Percentiles rank a stretch among this genome's conserved stretches.
Evolutionary conservation across 2,113 vertebrate species (phyloP).

Genomic region (Pleuronectes platessa): DNA sequence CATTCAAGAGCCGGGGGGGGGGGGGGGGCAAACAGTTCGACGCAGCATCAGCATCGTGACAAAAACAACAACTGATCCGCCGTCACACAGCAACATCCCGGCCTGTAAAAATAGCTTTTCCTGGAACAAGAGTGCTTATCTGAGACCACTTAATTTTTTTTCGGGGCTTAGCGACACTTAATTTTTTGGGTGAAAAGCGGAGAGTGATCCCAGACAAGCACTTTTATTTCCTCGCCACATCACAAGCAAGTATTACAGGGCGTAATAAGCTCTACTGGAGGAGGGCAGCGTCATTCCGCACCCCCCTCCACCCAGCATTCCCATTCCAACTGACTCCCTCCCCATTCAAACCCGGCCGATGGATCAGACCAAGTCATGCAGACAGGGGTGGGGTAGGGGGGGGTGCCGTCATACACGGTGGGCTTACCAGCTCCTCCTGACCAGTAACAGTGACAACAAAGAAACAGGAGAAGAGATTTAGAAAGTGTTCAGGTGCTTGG

Average conservation of each 20-base stretch:
- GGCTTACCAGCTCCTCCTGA: slow-evolving; percentile 79
- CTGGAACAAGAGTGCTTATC: slow-evolving; percentile 55
- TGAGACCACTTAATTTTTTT: slow-evolving; percentile 1
- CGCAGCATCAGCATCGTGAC: slow-evolving; percentile 35
- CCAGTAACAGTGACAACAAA: slow-evolving; percentile 60
- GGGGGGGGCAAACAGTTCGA: slow-evolving; percentile 22
- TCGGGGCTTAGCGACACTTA: neutral
- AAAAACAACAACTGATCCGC: slow-evolving; percentile 13
- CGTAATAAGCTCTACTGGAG: slow-evolving; percentile 5
- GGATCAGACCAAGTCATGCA: slow-evolving; percentile 73
- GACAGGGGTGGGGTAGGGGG: neutral
- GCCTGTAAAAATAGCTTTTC: slow-evolving; percentile 3
- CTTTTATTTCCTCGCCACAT: slow-evolving; percentile 19
- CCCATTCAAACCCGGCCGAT: slow-evolving; percentile 31
- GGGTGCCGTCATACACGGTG: slow-evolving; percentile 39
- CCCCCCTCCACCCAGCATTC: slow-evolving; percentile 25
- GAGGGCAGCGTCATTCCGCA: slow-evolving; percentile 23
- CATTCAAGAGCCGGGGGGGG: slow-evolving; percentile 3
- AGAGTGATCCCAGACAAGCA: slow-evolving; percentile 40
- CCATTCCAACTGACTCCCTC: slow-evolving; percentile 55
- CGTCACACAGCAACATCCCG: slow-evolving; percentile 24
- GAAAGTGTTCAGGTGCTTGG: slow-evolving; percentile 55
- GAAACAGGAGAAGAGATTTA: slow-evolving; percentile 69
- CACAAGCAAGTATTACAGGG: slow-evolving; percentile 10
- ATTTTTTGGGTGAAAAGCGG: neutral